Evolutionary conservation across 2,797 vertebrate genomes (phyloP).

Genomic region (Rhyacichthys aspro): DNA sequence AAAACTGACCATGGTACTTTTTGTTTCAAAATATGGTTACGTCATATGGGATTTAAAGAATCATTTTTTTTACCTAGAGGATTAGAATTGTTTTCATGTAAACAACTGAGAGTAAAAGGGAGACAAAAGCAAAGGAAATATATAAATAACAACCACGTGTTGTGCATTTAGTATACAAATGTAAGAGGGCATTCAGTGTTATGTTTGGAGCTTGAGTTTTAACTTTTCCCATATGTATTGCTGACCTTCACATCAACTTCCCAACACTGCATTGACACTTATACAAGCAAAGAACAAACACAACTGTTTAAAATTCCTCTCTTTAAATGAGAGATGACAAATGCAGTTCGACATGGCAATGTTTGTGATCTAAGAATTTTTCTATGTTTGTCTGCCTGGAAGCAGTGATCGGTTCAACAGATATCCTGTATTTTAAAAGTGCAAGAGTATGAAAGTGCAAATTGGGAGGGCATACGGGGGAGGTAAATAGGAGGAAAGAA

Average conservation of each 20-base stretch:
- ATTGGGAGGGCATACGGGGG: conserved; percentile 5
- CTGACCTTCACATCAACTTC: too few species aligned
- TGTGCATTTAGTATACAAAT: conserved; percentile 36
- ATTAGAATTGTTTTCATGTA: conserved; percentile 61
- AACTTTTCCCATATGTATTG: too few species aligned
- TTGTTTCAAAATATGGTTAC: too few species aligned
- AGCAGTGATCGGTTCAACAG: background rate
- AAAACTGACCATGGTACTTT: conserved; percentile 56
- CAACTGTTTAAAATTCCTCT: conserved; percentile 53
- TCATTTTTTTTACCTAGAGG: conserved; percentile 49
- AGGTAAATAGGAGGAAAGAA: conserved; percentile 28
- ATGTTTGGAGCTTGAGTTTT: too few species aligned
- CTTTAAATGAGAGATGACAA: conserved; percentile 34
- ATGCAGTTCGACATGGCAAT: conserved; percentile 13
- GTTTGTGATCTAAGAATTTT: conserved; percentile 33
- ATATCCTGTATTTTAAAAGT: background rate
- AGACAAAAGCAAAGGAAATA: conserved; percentile 53
- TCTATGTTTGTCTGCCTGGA: conserved; percentile 4
- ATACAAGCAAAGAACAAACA: conserved; percentile 25
- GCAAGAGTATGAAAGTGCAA: conserved; percentile 17
- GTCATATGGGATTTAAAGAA: conserved; percentile 52
- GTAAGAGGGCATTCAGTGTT: conserved; percentile 51
- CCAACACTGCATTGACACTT: too few species aligned
- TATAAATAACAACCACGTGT: conserved; percentile 64
- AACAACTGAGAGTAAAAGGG: conserved; percentile 38